Evolutionary conservation across 37 sponge, comb jelly and placozoan species (phyloP), one percentile per base, ranked within the genome.

Genomic region (Dysidea cf. avara): DNA sequence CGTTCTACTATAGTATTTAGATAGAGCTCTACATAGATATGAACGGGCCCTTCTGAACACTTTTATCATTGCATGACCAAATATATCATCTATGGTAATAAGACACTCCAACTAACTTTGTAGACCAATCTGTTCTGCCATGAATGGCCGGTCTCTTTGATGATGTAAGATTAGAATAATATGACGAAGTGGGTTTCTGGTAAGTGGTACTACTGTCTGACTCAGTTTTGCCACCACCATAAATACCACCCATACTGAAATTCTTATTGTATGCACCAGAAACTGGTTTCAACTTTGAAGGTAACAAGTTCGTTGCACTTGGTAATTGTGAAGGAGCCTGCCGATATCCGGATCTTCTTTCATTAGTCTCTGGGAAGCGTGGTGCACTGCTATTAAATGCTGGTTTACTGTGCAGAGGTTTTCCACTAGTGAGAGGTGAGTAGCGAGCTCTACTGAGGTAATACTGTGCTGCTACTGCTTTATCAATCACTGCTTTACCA

Each of bases 381-480:
- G 90, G 81, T 24, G 55, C 85, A 16, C 64, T 64, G 43, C 81
- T 83, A 21, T 81, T 81, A 81, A 89, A 84, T 37, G 69, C 74
- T 3, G 50, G 22, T 64, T 51, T 54, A 18, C 18, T 2, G 17
- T 1, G 29, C 57, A 33, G 47, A 18, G 55, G 3, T 39, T 43
- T 21, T 20, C 85, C 62, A 0, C 54, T 51, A 21, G 67, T 30
- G 49, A 64, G 20, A 0, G 94, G 94, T 13, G 90, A 86, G 61
- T 94, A 79, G 21, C 90, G 83, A 22, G 94, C 81, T 39, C 72
- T 77, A 26, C 65, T 75, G n/a, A 94, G 55, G 68, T 94, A 94
- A 70, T 77, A 89, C 53, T 81, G 74, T 7, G 76, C 78, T 28
- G 89, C 89, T 18, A 58, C 55, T 3, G 54, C 12, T 31, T 83